phyloP scores from a whole-genome alignment of 2,797 vertebrate species.

The Brachymystax lenok region DNA sequence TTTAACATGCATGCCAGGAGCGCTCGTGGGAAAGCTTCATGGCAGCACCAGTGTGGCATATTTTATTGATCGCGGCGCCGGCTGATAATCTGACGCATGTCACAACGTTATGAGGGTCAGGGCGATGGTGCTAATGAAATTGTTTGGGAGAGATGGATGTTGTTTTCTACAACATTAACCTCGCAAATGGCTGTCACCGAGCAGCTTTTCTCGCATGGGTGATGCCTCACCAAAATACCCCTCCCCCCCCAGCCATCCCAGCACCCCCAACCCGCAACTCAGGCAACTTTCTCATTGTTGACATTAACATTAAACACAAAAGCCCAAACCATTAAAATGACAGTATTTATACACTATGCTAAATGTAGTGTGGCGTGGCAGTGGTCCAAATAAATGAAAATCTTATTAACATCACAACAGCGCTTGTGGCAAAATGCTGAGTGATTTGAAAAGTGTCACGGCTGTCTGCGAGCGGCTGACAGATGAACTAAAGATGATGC shows the following conservation, averaged over 20 bases:
- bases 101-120: constrained; percentile 90
- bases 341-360: constrained; percentile 73
- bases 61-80: constrained; percentile 89
- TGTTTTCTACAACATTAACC: constrained; percentile 98
- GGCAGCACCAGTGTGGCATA: constrained; percentile 76
- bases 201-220: constrained; percentile 51
- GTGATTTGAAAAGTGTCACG: constrained; percentile 83
- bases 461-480: constrained; percentile 83
- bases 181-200: constrained; percentile 92
- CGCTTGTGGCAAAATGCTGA: constrained; percentile 83
- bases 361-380: constrained; percentile 75
- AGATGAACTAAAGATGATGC: constrained; percentile 83
- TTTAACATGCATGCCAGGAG: constrained; percentile 73
- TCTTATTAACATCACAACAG: constrained; percentile 83
- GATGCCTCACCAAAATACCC: constrained; percentile 47
- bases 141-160: constrained; percentile 87
- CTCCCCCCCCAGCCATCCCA: constrained; percentile 8
- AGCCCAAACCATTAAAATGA: constrained; percentile 81
- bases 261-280: constrained; percentile 38
- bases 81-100: constrained; percentile 81
- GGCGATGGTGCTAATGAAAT: constrained; percentile 91
- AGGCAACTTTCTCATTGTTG: constrained; percentile 82
- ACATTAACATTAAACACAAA: constrained; percentile 88
- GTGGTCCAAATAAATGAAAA: constrained; percentile 83
- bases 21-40: constrained; percentile 57